phyloP scores from a whole-genome alignment of 1,140 invertebrate species.

The Drosophila insularis region DNA sequence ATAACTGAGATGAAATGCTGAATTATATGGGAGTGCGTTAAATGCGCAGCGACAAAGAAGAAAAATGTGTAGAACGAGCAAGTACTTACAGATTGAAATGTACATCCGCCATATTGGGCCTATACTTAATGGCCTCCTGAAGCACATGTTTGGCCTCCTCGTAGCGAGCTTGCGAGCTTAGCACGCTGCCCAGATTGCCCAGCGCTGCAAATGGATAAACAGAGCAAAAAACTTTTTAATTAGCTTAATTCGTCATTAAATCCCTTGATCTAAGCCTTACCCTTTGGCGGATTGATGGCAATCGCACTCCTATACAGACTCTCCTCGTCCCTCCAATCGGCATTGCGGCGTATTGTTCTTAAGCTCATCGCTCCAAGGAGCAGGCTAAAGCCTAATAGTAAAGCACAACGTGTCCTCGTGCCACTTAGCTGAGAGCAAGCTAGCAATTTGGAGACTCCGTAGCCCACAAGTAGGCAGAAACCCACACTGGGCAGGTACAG shows the following conservation, averaged over 20 bases:
- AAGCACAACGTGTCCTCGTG: constrained; percentile 82
- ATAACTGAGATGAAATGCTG: constrained; percentile 43
- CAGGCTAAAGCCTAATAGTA: constrained; percentile 84
- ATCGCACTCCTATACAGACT: constrained; percentile 95
- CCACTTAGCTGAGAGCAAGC: constrained; percentile 40
- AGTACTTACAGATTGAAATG: constrained; percentile 98
- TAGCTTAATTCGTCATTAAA: not conserved
- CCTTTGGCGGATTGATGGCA: constrained; percentile 97
- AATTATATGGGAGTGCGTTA: constrained; percentile 30
- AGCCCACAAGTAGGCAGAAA: constrained; percentile 93
- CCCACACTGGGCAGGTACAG: constrained; percentile 98
- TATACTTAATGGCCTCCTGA: constrained; percentile 91
- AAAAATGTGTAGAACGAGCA: not conserved
- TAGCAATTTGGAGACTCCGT: constrained; percentile 86
- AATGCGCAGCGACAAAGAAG: constrained; percentile 11
- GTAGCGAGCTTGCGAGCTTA: constrained; percentile 92
- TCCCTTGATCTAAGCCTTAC: constrained; percentile 84
- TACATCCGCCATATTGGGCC: constrained; percentile 97
- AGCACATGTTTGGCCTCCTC: constrained; percentile 94
- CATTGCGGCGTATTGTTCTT: constrained; percentile 91
- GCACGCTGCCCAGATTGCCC: constrained; percentile 95
- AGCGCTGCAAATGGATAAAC: constrained; percentile 86
- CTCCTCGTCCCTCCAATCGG: constrained; percentile 96
- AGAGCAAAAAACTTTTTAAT: constrained; percentile 15
- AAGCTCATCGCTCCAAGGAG: constrained; percentile 88